Conservation (phyloP, 2,888 invertebrate species). For the Oligia fasciuncula region DNA sequence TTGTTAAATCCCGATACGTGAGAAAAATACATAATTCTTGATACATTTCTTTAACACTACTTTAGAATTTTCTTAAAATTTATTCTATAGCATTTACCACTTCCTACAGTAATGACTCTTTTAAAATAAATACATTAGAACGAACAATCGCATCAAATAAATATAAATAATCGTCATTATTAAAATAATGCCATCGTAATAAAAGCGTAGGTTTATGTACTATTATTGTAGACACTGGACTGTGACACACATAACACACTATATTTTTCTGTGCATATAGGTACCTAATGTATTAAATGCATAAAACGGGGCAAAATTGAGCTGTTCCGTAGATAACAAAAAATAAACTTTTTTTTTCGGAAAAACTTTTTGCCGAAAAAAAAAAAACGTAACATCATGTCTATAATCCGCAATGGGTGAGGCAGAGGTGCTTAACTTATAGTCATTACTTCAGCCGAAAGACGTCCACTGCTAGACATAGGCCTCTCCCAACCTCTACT, state of each 20-base stretch:
- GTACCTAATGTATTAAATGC: too few relatives aligned
- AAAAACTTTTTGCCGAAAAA: neutral
- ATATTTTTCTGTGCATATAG: constrained; percentile 22
- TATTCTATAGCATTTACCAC: neutral
- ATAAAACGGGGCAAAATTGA: neutral
- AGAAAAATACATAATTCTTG: neutral
- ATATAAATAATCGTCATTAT: constrained; percentile 60
- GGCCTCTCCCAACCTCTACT: too few relatives aligned
- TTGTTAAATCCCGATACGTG: neutral
- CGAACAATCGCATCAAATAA: constrained; percentile 42
- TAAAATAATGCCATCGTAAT: constrained; percentile 55
- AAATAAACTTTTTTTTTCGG: fast-evolving
- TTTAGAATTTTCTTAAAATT: neutral
- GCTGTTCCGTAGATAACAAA: constrained; percentile 27
- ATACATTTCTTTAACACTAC: neutral
- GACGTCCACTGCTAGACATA: too few relatives aligned
- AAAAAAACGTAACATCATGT: too few relatives aligned
- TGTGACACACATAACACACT: constrained; percentile 53
- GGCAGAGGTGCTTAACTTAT: too few relatives aligned
- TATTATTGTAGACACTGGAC: constrained; percentile 54
- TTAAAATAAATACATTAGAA: constrained; percentile 30
- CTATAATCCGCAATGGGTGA: too few relatives aligned
- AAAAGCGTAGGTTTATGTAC: constrained; percentile 33
- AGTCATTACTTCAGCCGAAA: too few relatives aligned
- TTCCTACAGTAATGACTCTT: constrained; percentile 6